phyloP scores from a whole-genome alignment of 2,888 invertebrate genomes.

The Phasia obesa region DNA sequence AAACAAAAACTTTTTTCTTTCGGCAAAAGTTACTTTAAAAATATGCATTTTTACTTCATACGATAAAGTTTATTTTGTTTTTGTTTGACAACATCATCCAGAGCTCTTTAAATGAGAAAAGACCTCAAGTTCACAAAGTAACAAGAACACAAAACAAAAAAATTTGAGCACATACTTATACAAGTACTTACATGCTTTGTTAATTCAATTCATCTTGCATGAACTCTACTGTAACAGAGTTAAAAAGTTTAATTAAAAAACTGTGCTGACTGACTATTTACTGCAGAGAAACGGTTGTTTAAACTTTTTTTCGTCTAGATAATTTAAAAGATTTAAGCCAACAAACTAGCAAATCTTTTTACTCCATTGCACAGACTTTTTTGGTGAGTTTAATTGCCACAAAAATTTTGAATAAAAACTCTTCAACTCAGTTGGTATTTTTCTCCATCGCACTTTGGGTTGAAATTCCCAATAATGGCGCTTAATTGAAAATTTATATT shows the following conservation, averaged over 20 bases:
- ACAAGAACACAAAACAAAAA: conserved; percentile 27
- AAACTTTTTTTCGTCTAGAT: too few species aligned
- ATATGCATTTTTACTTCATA: conserved; percentile 12
- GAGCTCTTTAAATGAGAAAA: conserved; percentile 63
- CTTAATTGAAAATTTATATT: too few species aligned
- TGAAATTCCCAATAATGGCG: too few species aligned
- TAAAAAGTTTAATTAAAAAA: not conserved
- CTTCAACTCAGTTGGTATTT: too few species aligned
- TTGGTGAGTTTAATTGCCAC: too few species aligned
- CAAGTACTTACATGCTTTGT: too few species aligned
- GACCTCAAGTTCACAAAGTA: conserved; percentile 49
- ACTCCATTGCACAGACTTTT: too few species aligned
- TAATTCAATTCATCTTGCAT: not conserved
- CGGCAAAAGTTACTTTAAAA: conserved; percentile 10
- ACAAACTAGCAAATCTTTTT: too few species aligned
- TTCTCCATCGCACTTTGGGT: too few species aligned
- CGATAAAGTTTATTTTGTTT: not conserved
- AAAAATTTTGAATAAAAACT: too few species aligned
- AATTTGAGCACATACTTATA: not conserved
- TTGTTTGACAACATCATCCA: conserved; percentile 8
- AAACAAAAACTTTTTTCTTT: not conserved
- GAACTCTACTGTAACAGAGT: not conserved
- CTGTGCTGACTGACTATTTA: not conserved
- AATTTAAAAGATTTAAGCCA: too few species aligned
- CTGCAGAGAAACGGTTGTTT: too few species aligned